A percentile compares a stretch with the other conserved stretches of the same genome.
phyloP scores from a whole-genome alignment of 2,113 vertebrate species.

The Crotalus viridis region DNA sequence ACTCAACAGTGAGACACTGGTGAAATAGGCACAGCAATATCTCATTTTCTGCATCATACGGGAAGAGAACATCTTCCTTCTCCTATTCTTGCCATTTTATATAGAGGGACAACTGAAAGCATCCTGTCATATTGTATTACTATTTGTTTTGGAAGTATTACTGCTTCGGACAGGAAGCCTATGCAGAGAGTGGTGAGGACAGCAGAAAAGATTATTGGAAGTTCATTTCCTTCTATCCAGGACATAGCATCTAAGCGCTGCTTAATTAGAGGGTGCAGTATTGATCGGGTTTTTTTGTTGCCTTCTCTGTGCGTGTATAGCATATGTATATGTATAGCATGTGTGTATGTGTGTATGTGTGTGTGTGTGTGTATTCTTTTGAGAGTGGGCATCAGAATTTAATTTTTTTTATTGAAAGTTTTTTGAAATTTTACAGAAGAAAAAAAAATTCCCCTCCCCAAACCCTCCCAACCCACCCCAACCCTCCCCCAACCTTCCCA shows the following conservation, averaged over 20 bases:
- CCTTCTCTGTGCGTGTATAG: neutral
- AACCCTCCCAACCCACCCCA: too few species aligned
- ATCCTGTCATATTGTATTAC: neutral
- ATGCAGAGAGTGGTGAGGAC: neutral
- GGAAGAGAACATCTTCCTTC: neutral
- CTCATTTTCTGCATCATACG: neutral
- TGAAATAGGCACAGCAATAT: neutral
- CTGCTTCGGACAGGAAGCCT: neutral
- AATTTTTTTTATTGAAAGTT: neutral
- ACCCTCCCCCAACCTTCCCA: too few species aligned
- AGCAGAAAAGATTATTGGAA: neutral
- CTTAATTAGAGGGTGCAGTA: neutral
- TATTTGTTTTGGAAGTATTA: neutral
- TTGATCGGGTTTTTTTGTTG: neutral
- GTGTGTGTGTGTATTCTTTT: neutral
- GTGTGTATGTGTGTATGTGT: too few species aligned
- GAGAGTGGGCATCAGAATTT: neutral
- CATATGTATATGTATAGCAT: too few species aligned
- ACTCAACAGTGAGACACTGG: neutral
- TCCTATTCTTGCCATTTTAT: neutral
- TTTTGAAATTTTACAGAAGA: too few species aligned
- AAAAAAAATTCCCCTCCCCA: too few species aligned
- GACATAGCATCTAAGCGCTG: neutral
- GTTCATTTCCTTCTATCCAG: neutral
- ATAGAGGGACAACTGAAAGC: neutral